Evolutionary conservation across 2,113 vertebrate genomes (phyloP).

Genomic region (Potamarius usumacintae): DNA sequence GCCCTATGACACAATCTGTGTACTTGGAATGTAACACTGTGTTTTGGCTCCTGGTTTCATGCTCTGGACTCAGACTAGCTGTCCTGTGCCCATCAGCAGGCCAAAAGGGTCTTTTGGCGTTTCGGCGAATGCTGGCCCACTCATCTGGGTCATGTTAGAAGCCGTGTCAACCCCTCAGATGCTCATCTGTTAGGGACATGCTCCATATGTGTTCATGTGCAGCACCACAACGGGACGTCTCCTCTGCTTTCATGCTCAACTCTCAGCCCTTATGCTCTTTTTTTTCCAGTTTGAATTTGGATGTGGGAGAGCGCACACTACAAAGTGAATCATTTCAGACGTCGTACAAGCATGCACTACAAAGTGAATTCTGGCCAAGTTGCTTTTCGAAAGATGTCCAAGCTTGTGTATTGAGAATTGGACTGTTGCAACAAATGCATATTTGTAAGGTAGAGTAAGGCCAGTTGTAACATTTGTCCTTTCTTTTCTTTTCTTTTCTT

Average conservation of each 20-base stretch:
- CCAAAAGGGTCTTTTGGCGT: slow-evolving; percentile 37
- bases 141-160: slow-evolving; percentile 58
- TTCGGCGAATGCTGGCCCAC: slow-evolving; percentile 36
- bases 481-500: not conserved
- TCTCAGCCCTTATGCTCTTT: slow-evolving; percentile 46
- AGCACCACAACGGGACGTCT: slow-evolving; percentile 33
- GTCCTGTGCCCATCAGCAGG: slow-evolving; percentile 37
- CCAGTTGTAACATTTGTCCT: not conserved
- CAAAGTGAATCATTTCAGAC: slow-evolving; percentile 49
- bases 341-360: slow-evolving; percentile 47
- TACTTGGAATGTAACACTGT: slow-evolving; percentile 56
- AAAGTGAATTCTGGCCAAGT: slow-evolving; percentile 44
- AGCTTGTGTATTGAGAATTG: slow-evolving; percentile 10
- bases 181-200: slow-evolving; percentile 43
- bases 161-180: slow-evolving; percentile 48
- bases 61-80: slow-evolving; percentile 52
- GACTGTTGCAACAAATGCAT: not conserved
- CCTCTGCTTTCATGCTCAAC: slow-evolving; percentile 25
- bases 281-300: slow-evolving; percentile 45
- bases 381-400: not conserved
- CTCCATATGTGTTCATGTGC: slow-evolving; percentile 43
- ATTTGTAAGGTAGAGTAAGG: not conserved
- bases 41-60: slow-evolving; percentile 43
- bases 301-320: slow-evolving; percentile 33
- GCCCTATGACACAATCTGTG: slow-evolving; percentile 57